Percentiles rank a stretch among this genome's conserved stretches.
Evolutionary conservation across 1,140 invertebrate species (phyloP).

Genomic region (Colletes gigas): DNA sequence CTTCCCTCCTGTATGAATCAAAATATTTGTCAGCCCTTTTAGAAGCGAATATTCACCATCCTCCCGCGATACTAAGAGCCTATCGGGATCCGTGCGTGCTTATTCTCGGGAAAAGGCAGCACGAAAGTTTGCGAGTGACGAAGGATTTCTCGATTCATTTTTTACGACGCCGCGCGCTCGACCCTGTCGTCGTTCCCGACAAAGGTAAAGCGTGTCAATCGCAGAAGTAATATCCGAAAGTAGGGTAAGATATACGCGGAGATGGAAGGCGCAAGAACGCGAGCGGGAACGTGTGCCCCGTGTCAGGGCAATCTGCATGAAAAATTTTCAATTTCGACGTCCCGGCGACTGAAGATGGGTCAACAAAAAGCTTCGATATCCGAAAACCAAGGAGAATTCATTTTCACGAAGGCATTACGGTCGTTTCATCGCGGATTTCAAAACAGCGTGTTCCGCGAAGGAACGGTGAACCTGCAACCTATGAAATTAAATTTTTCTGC

Average conservation of each 20-base stretch:
- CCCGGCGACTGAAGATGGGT: neutral
- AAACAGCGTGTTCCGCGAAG: neutral
- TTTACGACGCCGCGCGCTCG: neutral
- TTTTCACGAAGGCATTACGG: conserved; percentile 4
- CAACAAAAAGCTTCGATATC: conserved; percentile 22
- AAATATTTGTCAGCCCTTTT: no score
- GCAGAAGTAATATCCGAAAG: conserved; percentile 32
- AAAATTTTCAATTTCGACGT: conserved; percentile 26
- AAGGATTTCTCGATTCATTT: conserved; percentile 12
- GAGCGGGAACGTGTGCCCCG: neutral
- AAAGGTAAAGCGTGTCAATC: conserved; percentile 37
- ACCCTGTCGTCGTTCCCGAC: neutral
- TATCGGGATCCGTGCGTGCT: no score
- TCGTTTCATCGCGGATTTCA: neutral
- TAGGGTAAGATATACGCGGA: conserved; percentile 1
- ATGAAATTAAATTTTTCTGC: neutral
- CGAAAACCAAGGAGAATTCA: conserved; percentile 15
- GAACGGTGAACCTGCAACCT: neutral
- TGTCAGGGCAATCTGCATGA: conserved; percentile 8
- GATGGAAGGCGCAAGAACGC: conserved; percentile 1
- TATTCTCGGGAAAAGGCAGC: neutral
- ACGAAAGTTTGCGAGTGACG: no score
- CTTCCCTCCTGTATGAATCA: no score
- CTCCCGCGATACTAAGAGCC: no score
- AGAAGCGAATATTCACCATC: no score